Percentiles rank a stretch among this genome's conserved stretches.
Conservation (phyloP, 1,140 invertebrate species). For the Potamilus streckersoni region DNA sequence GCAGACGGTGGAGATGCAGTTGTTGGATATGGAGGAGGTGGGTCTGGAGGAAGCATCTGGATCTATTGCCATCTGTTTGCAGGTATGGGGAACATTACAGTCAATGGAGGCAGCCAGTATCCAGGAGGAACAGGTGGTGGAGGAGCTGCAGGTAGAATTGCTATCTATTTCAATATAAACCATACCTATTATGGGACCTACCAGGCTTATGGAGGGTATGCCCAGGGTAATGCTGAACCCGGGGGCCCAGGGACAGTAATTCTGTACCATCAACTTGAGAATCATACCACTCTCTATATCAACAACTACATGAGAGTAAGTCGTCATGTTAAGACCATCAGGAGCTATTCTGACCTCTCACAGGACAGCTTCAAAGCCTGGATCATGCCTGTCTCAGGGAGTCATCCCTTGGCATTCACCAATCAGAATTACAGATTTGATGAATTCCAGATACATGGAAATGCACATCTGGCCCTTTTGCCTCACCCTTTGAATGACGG, state of each 20-base stretch:
- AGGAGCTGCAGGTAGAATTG: constrained; percentile 51
- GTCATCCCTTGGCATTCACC: constrained; percentile 40
- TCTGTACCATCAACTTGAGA: constrained; percentile 44
- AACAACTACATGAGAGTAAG: constrained; percentile 37
- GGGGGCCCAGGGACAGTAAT: constrained; percentile 54
- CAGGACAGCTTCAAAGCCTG: constrained; percentile 57
- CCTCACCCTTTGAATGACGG: constrained; percentile 38
- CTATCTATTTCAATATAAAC: constrained; percentile 49
- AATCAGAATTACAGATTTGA: constrained; percentile 49
- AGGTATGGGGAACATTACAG: constrained; percentile 53
- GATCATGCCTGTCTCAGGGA: constrained; percentile 45
- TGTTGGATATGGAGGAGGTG: constrained; percentile 42
- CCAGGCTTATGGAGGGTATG: constrained; percentile 48
- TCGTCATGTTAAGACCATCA: constrained; percentile 38
- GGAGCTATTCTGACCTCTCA: constrained; percentile 42
- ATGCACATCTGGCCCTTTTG: constrained; percentile 50
- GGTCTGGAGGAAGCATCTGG: constrained; percentile 51
- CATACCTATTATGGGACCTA: constrained; percentile 50
- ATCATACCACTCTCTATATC: constrained; percentile 48
- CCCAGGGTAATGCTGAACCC: constrained; percentile 30
- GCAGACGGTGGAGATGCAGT: constrained; percentile 40
- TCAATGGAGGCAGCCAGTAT: constrained; percentile 53
- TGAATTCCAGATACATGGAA: constrained; percentile 54
- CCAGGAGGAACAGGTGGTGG: constrained; percentile 42
- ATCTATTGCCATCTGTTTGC: constrained; percentile 42